Percentiles rank a stretch among this genome's conserved stretches.
Evolutionary conservation across 2,888 invertebrate species (phyloP).

Genomic region (Dichetophora obliterata): DNA sequence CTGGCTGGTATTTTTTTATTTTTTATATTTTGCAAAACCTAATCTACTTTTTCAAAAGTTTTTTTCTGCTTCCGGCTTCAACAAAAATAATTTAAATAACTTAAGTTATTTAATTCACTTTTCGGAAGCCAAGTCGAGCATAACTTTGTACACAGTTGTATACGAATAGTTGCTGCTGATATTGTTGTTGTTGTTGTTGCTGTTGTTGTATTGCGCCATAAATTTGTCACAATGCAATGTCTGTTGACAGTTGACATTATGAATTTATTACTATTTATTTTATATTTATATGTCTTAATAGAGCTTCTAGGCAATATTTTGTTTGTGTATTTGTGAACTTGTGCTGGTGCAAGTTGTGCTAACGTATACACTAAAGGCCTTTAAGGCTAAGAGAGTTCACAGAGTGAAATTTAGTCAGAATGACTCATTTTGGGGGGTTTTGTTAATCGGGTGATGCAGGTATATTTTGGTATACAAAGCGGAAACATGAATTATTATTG

Average conservation of each 20-base stretch:
- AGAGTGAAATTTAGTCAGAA: neutral
- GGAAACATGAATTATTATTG: constrained; percentile 32
- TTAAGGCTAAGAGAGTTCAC: neutral
- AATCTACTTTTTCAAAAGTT: neutral
- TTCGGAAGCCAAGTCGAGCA: neutral
- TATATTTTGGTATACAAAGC: constrained; percentile 14
- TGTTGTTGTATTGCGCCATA: constrained; percentile 47
- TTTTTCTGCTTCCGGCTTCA: constrained; percentile 25
- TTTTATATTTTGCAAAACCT: constrained; percentile 20
- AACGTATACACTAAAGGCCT: neutral
- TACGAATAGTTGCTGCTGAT: constrained; percentile 17
- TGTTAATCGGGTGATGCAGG: constrained; percentile 7
- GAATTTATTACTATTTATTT: constrained; percentile 68
- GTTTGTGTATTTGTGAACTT: neutral
- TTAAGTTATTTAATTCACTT: constrained; percentile 43
- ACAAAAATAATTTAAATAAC: constrained; percentile 46
- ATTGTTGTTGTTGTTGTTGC: constrained; percentile 31
- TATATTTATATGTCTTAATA: constrained; percentile 55
- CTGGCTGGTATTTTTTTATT: constrained; percentile 15
- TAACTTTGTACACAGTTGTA: constrained; percentile 21
- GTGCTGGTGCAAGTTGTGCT: neutral
- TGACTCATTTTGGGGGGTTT: neutral
- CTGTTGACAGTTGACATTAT: constrained; percentile 65
- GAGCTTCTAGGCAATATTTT: neutral
- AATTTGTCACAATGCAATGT: constrained; percentile 49